Percentiles rank a stretch among this genome's conserved stretches.
phyloP scores from a whole-genome alignment of 2,797 vertebrate species.

The Tauraco hartlaubi region DNA sequence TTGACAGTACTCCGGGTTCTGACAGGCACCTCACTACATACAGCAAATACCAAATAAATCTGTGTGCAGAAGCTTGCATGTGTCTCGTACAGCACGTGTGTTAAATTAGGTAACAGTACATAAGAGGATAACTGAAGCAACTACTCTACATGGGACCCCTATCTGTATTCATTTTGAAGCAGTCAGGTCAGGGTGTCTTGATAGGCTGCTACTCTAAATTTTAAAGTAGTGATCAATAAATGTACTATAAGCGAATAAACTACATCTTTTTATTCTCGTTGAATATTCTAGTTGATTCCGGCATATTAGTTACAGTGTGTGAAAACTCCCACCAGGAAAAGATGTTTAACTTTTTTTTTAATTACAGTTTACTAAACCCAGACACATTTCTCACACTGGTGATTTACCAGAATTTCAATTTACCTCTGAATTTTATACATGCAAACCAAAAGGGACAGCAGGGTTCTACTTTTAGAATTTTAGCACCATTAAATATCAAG shows the following conservation, averaged over 20 bases:
- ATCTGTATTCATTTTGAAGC: neutral
- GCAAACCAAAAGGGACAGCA: slow-evolving; percentile 50
- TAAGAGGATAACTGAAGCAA: neutral
- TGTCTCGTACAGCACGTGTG: neutral
- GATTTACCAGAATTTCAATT: slow-evolving; percentile 50
- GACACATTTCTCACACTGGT: slow-evolving; percentile 43
- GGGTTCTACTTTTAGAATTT: slow-evolving; percentile 57
- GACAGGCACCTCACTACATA: neutral
- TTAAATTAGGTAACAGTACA: neutral
- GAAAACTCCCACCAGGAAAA: slow-evolving; percentile 64
- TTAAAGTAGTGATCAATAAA: slow-evolving; percentile 33
- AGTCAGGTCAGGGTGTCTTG: neutral
- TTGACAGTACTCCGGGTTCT: neutral
- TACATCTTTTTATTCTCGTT: slow-evolving; percentile 32
- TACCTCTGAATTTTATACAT: slow-evolving; percentile 47
- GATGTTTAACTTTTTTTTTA: slow-evolving; percentile 33
- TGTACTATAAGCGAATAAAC: slow-evolving; percentile 31
- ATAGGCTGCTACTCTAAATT: neutral
- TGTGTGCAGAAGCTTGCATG: neutral
- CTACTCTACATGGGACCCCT: neutral
- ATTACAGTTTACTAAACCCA: slow-evolving; percentile 58
- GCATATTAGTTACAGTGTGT: slow-evolving; percentile 51
- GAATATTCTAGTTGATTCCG: slow-evolving; percentile 52
- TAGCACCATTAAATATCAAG: slow-evolving; percentile 28
- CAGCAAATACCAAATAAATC: neutral